Percentiles rank a stretch among this genome's conserved stretches.
These are phyloP conservation scores for Babyrousa celebensis DNA, from an alignment of 2,797 vertebrate genomes.

Conservation along the genomic window DNA sequence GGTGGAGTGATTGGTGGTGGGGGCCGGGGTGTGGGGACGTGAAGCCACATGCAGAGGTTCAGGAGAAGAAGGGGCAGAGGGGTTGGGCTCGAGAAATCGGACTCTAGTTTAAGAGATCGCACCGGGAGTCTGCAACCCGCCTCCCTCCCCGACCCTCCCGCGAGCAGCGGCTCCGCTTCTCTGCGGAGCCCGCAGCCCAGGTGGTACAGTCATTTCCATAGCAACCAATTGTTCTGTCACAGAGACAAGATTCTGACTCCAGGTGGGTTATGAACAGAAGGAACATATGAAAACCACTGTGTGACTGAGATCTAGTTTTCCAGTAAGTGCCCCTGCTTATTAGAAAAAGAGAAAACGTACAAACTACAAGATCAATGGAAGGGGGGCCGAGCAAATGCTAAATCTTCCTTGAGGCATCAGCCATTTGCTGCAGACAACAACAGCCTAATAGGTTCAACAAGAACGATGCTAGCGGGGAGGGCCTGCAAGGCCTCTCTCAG, in stretches of 20 bases:
- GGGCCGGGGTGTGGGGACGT: accelerated
- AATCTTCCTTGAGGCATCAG: conserved; percentile 35
- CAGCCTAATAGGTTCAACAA: not conserved
- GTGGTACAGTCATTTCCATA: conserved; percentile 68
- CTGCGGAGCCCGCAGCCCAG: not conserved
- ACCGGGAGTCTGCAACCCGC: not conserved
- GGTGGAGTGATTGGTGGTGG: not conserved
- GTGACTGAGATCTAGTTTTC: conserved; percentile 58
- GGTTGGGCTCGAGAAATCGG: not conserved
- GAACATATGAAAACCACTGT: not conserved
- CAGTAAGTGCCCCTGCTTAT: conserved; percentile 6
- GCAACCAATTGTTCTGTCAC: conserved; percentile 68
- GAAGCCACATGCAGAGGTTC: not conserved
- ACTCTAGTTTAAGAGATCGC: not conserved
- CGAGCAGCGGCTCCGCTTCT: accelerated
- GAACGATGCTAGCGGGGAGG: not conserved
- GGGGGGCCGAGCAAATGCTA: not conserved
- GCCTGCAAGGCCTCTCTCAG: not conserved
- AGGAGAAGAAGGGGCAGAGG: not conserved
- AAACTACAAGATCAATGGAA: not conserved
- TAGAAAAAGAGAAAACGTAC: not conserved
- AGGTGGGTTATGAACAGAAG: conserved; percentile 63
- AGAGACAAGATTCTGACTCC: conserved; percentile 59
- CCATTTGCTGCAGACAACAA: conserved; percentile 56
- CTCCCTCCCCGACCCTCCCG: accelerated